Percentiles rank a stretch among this genome's conserved stretches.
Evolutionary conservation across 1,140 invertebrate species (phyloP).

Genomic region (Samia ricini): DNA sequence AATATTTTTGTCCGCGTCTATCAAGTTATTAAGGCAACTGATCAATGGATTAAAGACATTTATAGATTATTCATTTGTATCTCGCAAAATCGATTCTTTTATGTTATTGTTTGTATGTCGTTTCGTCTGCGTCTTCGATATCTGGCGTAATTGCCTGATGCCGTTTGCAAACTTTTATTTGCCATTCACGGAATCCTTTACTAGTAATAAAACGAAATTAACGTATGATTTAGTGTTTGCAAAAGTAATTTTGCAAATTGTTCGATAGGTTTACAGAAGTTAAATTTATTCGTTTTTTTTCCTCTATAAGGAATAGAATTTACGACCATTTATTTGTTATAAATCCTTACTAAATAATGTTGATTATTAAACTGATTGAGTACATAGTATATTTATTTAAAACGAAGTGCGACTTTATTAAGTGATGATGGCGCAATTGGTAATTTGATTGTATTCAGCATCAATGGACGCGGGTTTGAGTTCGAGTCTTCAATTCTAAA

Average conservation of each 20-base stretch:
- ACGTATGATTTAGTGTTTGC: not conserved
- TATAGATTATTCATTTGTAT: slow-evolving; percentile 75
- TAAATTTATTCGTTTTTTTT: not conserved
- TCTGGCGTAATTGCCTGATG: slow-evolving; percentile 51
- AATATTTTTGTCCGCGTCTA: slow-evolving; percentile 25
- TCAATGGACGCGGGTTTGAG: too few relatives aligned
- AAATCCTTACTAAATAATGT: too few relatives aligned
- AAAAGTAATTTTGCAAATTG: not conserved
- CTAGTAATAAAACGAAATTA: slow-evolving; percentile 50
- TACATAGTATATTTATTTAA: too few relatives aligned
- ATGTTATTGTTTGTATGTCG: slow-evolving; percentile 66
- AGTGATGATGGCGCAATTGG: too few relatives aligned
- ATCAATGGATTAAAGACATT: slow-evolving; percentile 68
- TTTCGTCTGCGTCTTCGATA: slow-evolving; percentile 49
- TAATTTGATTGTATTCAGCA: too few relatives aligned
- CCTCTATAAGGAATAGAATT: slow-evolving; percentile 18
- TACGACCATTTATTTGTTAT: slow-evolving; percentile 14
- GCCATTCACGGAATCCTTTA: slow-evolving; percentile 12
- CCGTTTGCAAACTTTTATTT: slow-evolving; percentile 32
- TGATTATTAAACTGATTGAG: too few relatives aligned
- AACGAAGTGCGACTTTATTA: too few relatives aligned
- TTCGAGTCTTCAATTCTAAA: too few relatives aligned
- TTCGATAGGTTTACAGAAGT: not conserved
- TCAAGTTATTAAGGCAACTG: slow-evolving; percentile 22
- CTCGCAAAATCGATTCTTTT: slow-evolving; percentile 63